Evolutionary conservation across 1,140 invertebrate species (phyloP).

Genomic region (Drosophila gunungcola): DNA sequence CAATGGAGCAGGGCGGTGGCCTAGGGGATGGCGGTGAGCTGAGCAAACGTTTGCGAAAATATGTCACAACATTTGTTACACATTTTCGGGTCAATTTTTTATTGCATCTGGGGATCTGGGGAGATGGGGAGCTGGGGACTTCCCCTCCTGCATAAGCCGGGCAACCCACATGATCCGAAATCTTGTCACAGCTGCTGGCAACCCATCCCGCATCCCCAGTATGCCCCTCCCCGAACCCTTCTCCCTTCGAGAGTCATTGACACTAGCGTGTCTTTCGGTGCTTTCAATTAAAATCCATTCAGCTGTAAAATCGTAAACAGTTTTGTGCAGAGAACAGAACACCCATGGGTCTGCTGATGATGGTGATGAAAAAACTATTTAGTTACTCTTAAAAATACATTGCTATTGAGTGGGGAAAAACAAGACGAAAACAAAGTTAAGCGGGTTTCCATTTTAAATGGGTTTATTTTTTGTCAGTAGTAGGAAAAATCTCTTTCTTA

Average conservation of each 20-base stretch:
- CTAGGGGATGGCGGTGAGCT: not conserved
- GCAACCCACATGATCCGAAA: slow-evolving; percentile 48
- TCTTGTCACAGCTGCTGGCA: slow-evolving; percentile 62
- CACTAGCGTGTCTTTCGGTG: slow-evolving; percentile 75
- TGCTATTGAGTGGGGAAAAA: not conserved
- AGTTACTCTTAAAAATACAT: slow-evolving; percentile 26
- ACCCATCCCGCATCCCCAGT: not conserved
- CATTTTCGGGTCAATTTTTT: slow-evolving; percentile 83
- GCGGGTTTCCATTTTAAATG: not conserved
- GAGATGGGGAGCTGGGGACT: not conserved
- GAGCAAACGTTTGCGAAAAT: slow-evolving; percentile 73
- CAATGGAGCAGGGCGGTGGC: too few species aligned
- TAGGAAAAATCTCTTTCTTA: too few species aligned
- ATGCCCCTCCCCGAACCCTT: not conserved
- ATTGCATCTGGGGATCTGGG: slow-evolving; percentile 56
- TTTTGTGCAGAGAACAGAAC: slow-evolving; percentile 35
- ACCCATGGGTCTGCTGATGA: slow-evolving; percentile 24
- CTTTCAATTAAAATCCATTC: slow-evolving; percentile 80
- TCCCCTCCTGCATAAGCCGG: slow-evolving; percentile 23
- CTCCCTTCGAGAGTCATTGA: slow-evolving; percentile 59
- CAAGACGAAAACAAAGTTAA: slow-evolving; percentile 18
- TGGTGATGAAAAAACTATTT: slow-evolving; percentile 42
- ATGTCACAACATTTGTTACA: slow-evolving; percentile 83
- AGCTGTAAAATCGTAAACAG: slow-evolving; percentile 80
- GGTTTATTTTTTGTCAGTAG: too few species aligned